Evolutionary conservation across 2,797 vertebrate genomes (phyloP), one percentile per base, ranked within the genome.

Genomic region (Peromyscus aztecus): DNA sequence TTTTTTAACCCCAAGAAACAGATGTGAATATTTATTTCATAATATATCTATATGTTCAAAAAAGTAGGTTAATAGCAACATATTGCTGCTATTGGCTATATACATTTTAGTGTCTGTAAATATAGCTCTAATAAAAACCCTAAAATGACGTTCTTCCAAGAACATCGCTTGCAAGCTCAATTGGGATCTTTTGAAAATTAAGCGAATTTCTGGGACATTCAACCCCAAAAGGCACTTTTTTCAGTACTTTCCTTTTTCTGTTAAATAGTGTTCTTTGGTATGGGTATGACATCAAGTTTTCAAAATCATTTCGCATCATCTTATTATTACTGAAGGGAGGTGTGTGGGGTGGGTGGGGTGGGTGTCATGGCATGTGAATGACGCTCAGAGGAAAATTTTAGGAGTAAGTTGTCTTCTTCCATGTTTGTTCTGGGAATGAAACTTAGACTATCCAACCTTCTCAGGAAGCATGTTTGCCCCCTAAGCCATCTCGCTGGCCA

Each of bases 1-100:
- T 61, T 63, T 81, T 46, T 84, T 95, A 80, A 88, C 34, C 21
- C 78, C 57, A 34, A 89, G 86, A 93, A 95, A 91, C 52, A 92
- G 31, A 94, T 43, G 57, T 63, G 65, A 83, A 69, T 55, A 3
- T 88, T 55, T 92, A 89, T 85, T 91, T 86, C 52, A 21, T 77
- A n/a, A 91, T 55, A 29, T 55, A 71, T 29, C 55, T 34, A 37
- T 63, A 84, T 88, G 29, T 95, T 94, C 65, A 40, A 78, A 75
- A 91, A 81, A 59, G 11, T 43, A 52, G 19, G 19, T 46, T 67
- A 52, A 23, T 34, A 49, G 23, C 76, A 90, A 92, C 84, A 46
- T 65, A 88, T 65, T 65, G 49, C 57, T 75, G n/a, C 40, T n/a
- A 24, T 49, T 75, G 63, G 29, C 34, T 83, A 17, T 4, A 65